A percentile compares a stretch with the other conserved stretches of the same genome.
Conservation (phyloP, 2,113 vertebrate species). For the Seriola quinqueradiata region DNA sequence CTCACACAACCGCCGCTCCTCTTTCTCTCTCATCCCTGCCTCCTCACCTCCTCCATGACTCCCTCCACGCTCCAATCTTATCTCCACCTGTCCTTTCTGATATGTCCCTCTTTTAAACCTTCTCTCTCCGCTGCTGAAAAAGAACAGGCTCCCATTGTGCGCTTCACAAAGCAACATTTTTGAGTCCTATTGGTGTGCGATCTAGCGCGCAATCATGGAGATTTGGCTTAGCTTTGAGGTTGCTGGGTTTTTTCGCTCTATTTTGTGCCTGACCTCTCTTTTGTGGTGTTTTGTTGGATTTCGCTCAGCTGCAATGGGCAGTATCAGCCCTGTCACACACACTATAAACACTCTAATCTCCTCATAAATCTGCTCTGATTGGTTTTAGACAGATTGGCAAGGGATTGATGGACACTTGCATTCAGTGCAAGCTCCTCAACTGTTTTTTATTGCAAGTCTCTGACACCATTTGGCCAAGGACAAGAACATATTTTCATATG, state of each 20-base stretch:
- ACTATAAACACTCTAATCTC: constrained; percentile 54
- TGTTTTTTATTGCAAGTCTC: constrained; percentile 30
- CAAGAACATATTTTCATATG: constrained; percentile 16
- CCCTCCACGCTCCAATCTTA: constrained; percentile 36
- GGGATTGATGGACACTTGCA: constrained; percentile 36
- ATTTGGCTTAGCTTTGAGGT: constrained; percentile 22
- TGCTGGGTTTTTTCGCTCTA: constrained; percentile 17
- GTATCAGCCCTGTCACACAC: constrained; percentile 25
- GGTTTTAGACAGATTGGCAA: constrained; percentile 24
- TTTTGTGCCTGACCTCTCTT: constrained; percentile 39
- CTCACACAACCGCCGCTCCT: neutral
- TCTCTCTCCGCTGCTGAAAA: constrained; percentile 43
- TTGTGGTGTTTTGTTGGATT: constrained; percentile 37
- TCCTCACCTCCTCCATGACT: constrained; percentile 22
- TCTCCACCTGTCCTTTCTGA: constrained; percentile 57
- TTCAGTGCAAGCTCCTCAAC: constrained; percentile 21
- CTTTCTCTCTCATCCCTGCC: neutral
- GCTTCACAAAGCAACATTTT: constrained; percentile 41
- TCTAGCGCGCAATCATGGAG: neutral
- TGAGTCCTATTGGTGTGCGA: neutral
- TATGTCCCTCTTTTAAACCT: constrained; percentile 44
- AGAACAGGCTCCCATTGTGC: constrained; percentile 53
- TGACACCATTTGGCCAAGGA: constrained; percentile 1
- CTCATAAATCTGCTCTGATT: constrained; percentile 50
- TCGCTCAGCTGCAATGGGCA: constrained; percentile 10